Conservation (phyloP, 2,888 invertebrate species). For the Corythucha ciliata region DNA sequence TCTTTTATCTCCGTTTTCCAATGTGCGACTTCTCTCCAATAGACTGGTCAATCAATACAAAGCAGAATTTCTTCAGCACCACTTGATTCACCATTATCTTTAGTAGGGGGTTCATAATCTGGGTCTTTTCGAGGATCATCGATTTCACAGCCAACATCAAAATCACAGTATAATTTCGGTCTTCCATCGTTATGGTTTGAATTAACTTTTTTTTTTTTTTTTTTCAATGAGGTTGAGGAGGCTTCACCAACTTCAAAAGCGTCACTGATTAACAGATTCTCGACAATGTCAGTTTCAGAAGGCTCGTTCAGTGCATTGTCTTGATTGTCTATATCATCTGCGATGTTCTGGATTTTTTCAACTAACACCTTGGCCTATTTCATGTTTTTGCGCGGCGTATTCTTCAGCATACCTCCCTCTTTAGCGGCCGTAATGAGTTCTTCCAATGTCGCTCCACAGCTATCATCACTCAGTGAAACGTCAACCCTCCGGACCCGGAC, state of each 20-base stretch:
- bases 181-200: conserved; percentile 2
- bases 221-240: conserved; percentile 1
- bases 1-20: not conserved
- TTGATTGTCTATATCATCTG: conserved; percentile 1
- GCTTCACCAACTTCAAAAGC: conserved; percentile 10
- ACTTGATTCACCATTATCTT: not conserved
- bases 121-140: conserved; percentile 8
- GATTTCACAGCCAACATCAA: conserved; percentile 13
- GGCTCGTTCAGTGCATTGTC: not conserved
- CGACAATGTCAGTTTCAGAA: not conserved
- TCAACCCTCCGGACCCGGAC: no score
- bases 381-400: conserved; percentile 1
- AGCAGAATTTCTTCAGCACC: not conserved
- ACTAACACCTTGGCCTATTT: conserved; percentile 2
- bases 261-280: conserved; percentile 8
- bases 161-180: conserved; percentile 2
- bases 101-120: conserved; percentile 1
- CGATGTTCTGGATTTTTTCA: not conserved
- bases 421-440: conserved; percentile 3
- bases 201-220: conserved; percentile 1
- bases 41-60: not conserved
- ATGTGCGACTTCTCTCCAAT: not conserved
- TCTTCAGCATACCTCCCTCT: not conserved
- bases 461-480: conserved; percentile 7
- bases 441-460: not conserved